phyloP scores from a whole-genome alignment of 2,113 vertebrate genomes.

The Lepus timidus region DNA sequence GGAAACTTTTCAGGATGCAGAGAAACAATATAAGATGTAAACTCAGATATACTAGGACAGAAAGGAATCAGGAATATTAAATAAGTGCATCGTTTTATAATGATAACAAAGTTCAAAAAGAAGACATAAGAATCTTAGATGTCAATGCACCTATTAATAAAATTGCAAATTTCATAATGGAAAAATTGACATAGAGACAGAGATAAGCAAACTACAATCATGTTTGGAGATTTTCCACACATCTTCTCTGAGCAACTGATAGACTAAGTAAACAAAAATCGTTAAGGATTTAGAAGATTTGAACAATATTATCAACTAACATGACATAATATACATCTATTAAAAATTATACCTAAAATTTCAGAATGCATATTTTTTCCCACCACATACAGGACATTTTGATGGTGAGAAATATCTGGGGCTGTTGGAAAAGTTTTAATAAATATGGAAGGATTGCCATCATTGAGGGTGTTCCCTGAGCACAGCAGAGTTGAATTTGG shows the following conservation, averaged over 20 bases:
- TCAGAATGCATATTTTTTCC: background rate
- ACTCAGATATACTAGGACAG: background rate
- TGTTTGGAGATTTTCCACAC: background rate
- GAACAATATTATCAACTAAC: background rate
- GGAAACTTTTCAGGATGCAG: background rate
- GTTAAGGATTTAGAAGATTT: background rate
- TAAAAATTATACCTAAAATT: background rate
- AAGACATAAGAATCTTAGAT: background rate
- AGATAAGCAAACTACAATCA: background rate
- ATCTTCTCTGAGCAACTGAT: background rate
- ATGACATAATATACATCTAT: background rate
- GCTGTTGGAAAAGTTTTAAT: background rate
- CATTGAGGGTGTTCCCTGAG: background rate
- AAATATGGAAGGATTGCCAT: background rate
- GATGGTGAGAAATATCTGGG: too few species aligned
- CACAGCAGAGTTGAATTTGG: background rate
- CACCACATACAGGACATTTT: background rate
- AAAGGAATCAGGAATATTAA: background rate
- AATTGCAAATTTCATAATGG: background rate
- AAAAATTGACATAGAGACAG: background rate
- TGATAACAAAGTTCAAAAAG: background rate
- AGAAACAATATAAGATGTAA: background rate
- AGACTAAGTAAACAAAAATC: background rate
- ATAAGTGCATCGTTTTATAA: background rate
- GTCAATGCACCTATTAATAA: background rate